These are phyloP conservation scores for Brachycybe producta DNA, from an alignment of 2,888 invertebrate genomes.

Conservation along the genomic window DNA sequence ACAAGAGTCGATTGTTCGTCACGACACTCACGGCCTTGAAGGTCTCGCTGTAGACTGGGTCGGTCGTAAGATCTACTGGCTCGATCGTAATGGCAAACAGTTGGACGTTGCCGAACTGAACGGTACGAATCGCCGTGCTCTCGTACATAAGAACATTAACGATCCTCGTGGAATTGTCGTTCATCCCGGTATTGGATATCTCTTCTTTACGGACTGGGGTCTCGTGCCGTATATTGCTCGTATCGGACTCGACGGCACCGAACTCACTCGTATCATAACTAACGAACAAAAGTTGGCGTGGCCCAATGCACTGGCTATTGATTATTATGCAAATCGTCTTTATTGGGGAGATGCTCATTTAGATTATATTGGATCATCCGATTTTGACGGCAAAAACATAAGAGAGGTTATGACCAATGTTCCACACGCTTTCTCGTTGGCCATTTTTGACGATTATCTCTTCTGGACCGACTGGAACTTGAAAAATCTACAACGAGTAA, in stretches of 20 bases:
- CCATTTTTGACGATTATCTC: constrained; percentile 76
- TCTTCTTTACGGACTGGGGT: constrained; percentile 91
- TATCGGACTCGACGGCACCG: constrained; percentile 92
- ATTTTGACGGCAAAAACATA: constrained; percentile 78
- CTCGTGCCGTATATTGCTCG: constrained; percentile 86
- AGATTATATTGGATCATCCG: constrained; percentile 89
- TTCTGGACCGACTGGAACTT: constrained; percentile 99
- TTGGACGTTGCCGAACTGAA: constrained; percentile 89
- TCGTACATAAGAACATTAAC: constrained; percentile 64
- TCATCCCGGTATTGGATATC: constrained; percentile 78
- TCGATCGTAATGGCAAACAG: constrained; percentile 88
- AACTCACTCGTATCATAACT: constrained; percentile 71
- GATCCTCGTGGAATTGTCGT: constrained; percentile 91
- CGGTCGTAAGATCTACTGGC: constrained; percentile 89
- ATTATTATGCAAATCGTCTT: constrained; percentile 86
- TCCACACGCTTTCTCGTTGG: constrained; percentile 90
- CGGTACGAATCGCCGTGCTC: constrained; percentile 76
- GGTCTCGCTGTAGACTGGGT: constrained; percentile 96
- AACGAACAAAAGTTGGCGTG: constrained; percentile 93
- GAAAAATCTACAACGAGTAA: constrained; percentile 76
- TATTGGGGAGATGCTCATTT: constrained; percentile 98
- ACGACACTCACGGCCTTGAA: constrained; percentile 92
- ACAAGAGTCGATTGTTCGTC: constrained; percentile 70
- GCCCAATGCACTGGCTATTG: constrained; percentile 95
- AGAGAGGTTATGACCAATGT: constrained; percentile 62